A percentile compares a stretch with the other conserved stretches of the same genome.
phyloP scores from a whole-genome alignment of 2,113 vertebrate species.

The Corythoichthys intestinalis region DNA sequence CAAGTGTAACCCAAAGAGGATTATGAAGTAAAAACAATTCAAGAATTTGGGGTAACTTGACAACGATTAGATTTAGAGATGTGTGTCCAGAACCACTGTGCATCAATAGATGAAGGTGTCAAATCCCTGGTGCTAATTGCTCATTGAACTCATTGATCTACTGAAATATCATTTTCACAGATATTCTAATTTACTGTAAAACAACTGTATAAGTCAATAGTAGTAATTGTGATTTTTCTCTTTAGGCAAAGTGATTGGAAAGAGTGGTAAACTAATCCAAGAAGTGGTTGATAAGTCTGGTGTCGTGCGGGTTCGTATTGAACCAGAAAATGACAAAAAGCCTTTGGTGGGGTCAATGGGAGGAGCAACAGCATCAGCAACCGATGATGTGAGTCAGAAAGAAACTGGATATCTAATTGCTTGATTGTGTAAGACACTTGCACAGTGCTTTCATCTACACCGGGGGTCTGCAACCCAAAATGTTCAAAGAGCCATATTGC shows the following conservation, averaged over 20 bases:
- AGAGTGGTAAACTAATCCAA: constrained; percentile 98
- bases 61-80: too few species aligned
- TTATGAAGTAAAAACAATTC: not conserved
- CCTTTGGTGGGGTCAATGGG: constrained; percentile 75
- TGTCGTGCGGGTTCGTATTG: constrained; percentile 94
- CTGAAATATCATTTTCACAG: not conserved
- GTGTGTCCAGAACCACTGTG: too few species aligned
- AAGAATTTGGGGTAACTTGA: too few species aligned
- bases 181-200: not conserved
- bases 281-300: constrained; percentile 98
- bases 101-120: too few species aligned
- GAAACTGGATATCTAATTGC: not conserved
- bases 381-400: constrained; percentile 81
- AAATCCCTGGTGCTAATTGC: not conserved
- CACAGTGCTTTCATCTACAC: too few species aligned
- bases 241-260: constrained; percentile 93
- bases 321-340: constrained; percentile 97
- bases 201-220: not conserved
- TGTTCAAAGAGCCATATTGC: too few species aligned
- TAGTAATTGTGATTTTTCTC: not conserved
- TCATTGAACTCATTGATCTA: not conserved
- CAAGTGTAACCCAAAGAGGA: not conserved
- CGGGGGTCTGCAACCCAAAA: too few species aligned
- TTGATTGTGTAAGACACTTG: not conserved
- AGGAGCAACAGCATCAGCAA: constrained; percentile 68